Base-by-base conservation (phyloP, 2,888 invertebrate species). In the Brachycybe producta region DNA sequence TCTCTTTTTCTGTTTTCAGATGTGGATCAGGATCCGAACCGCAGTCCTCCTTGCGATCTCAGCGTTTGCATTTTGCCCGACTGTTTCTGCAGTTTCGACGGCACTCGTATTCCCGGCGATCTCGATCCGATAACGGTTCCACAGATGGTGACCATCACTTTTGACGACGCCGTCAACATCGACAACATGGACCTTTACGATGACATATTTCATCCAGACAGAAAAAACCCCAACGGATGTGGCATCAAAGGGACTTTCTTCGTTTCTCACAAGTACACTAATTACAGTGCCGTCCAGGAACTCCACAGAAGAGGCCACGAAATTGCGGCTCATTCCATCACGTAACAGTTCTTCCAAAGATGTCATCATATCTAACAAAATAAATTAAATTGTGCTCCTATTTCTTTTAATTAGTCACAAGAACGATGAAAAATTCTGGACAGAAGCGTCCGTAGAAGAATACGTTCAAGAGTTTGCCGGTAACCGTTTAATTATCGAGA, bases 401-500 rank as follows among this genome's bases (percentile, higher is more conserved):
- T 32, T 15, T n/a, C n/a, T 7, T 34, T 42, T 35, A 44, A 2
- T 32, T 66, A 86, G 86, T 54, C 90, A 91, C 70, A 90, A 88
- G 61, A 82, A 86, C 59, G 86, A 88, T 59, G 88, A 88, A 67
- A 79, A 79, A 43, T 90, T 87, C 75, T 91, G 90, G 90, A 86
- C 86, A 58, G 85, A 87, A 64, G 88, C 88, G 11, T 81, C 84
- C 8, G 86, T 87, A 15, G 88, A 84, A 62, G 87, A 83, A 68
- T 91, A 90, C 90, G 86, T 86, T 47, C 87, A 86, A 66, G 90
- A 90, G 71, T 90, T 90, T 88, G 87, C 87, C 35, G 90, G 90
- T 53, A 86, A 85, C 82, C 78, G 90, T 59, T 83, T 87, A 57
- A 87, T 90, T 63, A 79, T 80, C 54, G 88, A 90, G 67, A 88